Evolutionary conservation across 2,888 invertebrate genomes (phyloP), one percentile per base, ranked within the genome.

Genomic region (Eustalomyia histrio): DNA sequence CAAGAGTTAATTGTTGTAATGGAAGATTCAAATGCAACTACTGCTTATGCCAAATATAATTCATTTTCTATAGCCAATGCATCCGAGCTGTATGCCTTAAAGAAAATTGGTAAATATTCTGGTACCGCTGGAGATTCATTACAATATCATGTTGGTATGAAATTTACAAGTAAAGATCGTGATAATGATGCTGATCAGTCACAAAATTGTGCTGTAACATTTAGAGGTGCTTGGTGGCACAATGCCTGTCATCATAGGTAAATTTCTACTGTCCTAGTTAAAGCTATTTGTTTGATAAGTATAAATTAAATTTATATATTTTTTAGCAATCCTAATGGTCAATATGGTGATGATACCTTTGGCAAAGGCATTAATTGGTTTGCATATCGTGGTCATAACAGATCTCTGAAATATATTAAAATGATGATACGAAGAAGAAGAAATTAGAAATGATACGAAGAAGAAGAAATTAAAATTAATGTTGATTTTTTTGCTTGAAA

Each of bases 1-100:
- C 91, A 92, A 71, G 92, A 94, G 85, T 86, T 94, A 61, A 89
- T 93, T 60, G 91, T 95, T 3, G 92, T 94, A 82, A 86, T 95
- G 85, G 93, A 93, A 83, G 93, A 94, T 76, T 92, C 92, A 9
- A 92, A 92, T 1, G 91, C 91, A 63, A 92, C 91, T 61, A 92
- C 92, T 0, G 74, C 60, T 3, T 65, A 21, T 69, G 76, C 76
- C 10, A 63, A 53, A 63, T 76, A 76, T 43, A 29, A 43, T 47
- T n/a, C 35, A 14, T 76, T 76, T 17, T 10, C 43, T 12, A 55
- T 76, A 43, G 57, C 18, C 0, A 57, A 33, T 47, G 63, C 55
- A 55, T 17, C 17, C 1, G 47, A 76, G 1, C 9, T 53, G 8
- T 76, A 76, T 39, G 16, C 24, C n/a, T 7, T 76, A 8, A 61